Conservation (phyloP, 1,140 invertebrate genomes). For the Ridgeia piscesae region DNA sequence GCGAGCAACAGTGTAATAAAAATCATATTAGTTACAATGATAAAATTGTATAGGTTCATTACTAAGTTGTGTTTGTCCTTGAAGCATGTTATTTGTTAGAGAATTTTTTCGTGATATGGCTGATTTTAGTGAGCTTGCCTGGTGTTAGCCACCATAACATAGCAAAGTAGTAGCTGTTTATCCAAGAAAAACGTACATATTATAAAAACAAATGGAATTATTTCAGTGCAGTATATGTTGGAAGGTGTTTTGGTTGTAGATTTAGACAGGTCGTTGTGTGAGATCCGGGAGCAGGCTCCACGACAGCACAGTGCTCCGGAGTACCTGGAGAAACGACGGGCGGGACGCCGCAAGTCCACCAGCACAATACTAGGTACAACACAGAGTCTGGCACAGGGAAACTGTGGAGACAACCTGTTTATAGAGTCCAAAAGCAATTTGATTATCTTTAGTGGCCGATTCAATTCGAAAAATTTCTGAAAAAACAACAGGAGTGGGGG, state of each 20-base stretch:
- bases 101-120: too few species aligned
- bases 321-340: constrained; percentile 76
- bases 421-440: neutral
- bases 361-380: constrained; percentile 38
- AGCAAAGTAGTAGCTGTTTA: too few species aligned
- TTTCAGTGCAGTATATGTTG: neutral
- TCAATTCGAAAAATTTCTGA: neutral
- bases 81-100: too few species aligned
- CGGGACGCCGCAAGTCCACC: constrained; percentile 46
- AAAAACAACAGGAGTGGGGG: neutral
- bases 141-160: too few species aligned
- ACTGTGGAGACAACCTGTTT: neutral
- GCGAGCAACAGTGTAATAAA: too few species aligned
- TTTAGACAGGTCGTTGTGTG: neutral
- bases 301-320: constrained; percentile 76
- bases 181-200: too few species aligned
- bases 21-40: too few species aligned
- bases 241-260: neutral
- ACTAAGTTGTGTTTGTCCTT: too few species aligned
- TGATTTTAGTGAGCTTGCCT: too few species aligned
- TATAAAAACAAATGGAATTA: too few species aligned
- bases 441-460: neutral
- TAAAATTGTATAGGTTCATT: too few species aligned
- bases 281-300: neutral
- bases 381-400: neutral